Evolutionary conservation across 2,113 vertebrate species (phyloP).

Genomic region (Lichenostomus cassidix): DNA sequence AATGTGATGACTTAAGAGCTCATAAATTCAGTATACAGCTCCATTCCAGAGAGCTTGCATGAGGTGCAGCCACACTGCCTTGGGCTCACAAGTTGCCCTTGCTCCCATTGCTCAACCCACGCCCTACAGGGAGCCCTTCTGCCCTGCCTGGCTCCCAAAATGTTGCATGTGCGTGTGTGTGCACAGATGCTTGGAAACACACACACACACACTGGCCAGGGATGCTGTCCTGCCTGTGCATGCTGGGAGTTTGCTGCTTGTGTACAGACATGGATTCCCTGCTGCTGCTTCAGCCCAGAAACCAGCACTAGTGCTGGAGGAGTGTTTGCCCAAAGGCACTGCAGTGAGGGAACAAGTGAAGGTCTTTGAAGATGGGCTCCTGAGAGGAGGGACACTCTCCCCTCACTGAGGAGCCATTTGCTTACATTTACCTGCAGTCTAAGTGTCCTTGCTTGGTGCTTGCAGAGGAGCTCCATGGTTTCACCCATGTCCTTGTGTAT

Average conservation of each 20-base stretch:
- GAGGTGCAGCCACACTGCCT: background rate
- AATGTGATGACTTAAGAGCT: conserved; percentile 51
- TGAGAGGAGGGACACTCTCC: background rate
- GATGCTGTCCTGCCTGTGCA: background rate
- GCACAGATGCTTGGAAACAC: background rate
- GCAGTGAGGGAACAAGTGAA: background rate
- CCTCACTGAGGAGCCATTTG: background rate
- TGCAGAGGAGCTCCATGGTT: background rate
- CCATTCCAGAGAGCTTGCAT: background rate
- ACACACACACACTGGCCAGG: accelerated
- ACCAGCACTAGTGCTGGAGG: background rate
- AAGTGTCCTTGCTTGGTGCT: background rate
- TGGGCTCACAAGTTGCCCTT: background rate
- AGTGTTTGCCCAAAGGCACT: background rate
- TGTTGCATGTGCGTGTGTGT: accelerated
- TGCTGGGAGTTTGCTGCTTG: background rate
- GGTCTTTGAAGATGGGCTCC: background rate
- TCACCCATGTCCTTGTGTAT: background rate
- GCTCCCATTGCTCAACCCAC: background rate
- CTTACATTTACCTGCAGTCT: background rate
- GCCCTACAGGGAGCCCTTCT: background rate
- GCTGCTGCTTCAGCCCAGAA: background rate
- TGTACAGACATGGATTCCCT: background rate
- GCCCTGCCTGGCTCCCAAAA: background rate
- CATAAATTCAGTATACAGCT: conserved; percentile 36